Evolutionary conservation across 2,888 invertebrate genomes (phyloP).

Genomic region (Rugalucina vietnamica): DNA sequence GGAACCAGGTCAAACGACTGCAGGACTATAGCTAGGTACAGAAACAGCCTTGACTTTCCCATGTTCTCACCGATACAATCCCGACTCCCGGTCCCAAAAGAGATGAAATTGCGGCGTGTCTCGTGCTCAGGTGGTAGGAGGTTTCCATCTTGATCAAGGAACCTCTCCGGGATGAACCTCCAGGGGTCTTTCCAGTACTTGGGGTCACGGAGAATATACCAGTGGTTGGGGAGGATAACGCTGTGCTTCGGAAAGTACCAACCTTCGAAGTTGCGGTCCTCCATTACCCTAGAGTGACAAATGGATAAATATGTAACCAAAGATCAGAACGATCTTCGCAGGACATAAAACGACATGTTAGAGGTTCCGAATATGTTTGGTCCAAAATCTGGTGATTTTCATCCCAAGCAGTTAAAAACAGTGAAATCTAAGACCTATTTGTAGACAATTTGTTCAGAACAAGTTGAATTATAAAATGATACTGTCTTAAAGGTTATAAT

Average conservation of each 20-base stretch:
- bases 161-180: conserved; percentile 60
- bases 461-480: too few species aligned
- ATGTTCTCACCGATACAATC: conserved; percentile 70
- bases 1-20: conserved; percentile 51
- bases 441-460: too few species aligned
- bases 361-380: too few species aligned
- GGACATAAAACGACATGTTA: too few species aligned
- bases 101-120: conserved; percentile 57
- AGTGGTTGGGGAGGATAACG: conserved; percentile 46
- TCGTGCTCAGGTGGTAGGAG: conserved; percentile 54
- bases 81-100: conserved; percentile 67
- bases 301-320: too few species aligned
- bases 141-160: conserved; percentile 52
- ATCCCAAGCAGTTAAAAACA: too few species aligned
- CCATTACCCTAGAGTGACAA: too few species aligned
- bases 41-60: conserved; percentile 64
- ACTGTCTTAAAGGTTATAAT: too few species aligned
- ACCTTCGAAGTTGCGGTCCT: conserved; percentile 43
- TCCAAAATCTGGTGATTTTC: too few species aligned
- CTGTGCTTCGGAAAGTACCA: conserved; percentile 25
- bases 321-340: too few species aligned
- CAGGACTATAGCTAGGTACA: conserved; percentile 66
- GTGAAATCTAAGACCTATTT: too few species aligned
- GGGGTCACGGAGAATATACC: conserved; percentile 53
- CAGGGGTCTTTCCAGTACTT: conserved; percentile 59